phyloP scores from a whole-genome alignment of 2,113 vertebrate genomes.

The Nothoprocta pentlandii region DNA sequence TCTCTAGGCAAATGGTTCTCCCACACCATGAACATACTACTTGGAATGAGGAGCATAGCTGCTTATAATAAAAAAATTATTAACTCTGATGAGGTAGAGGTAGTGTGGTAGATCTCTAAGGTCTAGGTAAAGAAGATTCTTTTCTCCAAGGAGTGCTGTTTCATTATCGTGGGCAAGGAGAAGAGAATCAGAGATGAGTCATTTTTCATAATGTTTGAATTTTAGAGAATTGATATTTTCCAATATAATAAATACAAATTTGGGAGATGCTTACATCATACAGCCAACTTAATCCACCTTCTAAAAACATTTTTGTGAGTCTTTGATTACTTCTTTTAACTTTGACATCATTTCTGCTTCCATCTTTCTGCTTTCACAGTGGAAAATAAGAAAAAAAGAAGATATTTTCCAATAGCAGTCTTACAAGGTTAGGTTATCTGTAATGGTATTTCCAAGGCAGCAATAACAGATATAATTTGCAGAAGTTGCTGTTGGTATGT shows the following conservation, averaged over 20 bases:
- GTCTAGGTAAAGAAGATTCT: background rate
- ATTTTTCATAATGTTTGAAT: background rate
- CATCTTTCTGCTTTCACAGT: background rate
- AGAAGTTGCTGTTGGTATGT: background rate
- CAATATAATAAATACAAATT: background rate
- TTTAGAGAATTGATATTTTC: background rate
- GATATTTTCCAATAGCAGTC: background rate
- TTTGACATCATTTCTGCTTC: background rate
- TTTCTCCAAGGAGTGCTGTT: background rate
- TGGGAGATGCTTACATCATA: background rate
- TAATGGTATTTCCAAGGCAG: background rate
- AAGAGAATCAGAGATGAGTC: background rate
- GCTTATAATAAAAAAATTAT: background rate
- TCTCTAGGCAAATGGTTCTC: background rate
- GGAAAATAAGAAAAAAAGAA: background rate
- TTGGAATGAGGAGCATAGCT: background rate
- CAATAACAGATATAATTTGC: background rate
- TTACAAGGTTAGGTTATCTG: background rate
- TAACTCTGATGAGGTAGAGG: background rate
- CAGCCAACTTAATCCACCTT: background rate
- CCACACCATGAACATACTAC: background rate
- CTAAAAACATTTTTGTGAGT: background rate
- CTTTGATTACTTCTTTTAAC: background rate
- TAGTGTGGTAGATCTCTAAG: background rate
- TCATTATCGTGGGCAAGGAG: background rate